Percentiles rank a stretch among this genome's conserved stretches.
phyloP scores from a whole-genome alignment of 2,797 vertebrate species.

The Sebastes glaucus region DNA sequence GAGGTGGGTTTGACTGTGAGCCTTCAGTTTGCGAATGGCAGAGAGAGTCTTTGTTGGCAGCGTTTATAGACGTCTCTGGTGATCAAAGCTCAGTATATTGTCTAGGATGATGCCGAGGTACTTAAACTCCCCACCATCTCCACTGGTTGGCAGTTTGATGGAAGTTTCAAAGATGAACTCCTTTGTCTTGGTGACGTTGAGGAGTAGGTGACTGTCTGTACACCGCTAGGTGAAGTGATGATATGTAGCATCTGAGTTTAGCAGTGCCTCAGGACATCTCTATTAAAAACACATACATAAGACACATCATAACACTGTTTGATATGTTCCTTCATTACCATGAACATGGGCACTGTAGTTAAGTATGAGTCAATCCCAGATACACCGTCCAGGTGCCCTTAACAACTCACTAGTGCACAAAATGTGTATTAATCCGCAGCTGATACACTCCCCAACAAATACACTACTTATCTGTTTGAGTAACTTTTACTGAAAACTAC shows the following conservation, averaged over 20 bases:
- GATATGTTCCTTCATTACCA: neutral
- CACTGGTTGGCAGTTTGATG: neutral
- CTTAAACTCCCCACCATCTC: neutral
- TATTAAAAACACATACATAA: neutral
- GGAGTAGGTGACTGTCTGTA: neutral
- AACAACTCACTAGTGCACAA: neutral
- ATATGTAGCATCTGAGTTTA: neutral
- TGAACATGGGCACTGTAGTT: neutral
- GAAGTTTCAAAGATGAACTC: neutral
- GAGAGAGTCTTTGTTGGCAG: neutral
- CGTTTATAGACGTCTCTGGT: neutral
- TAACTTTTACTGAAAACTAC: neutral
- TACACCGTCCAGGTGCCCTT: no score
- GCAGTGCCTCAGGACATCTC: neutral
- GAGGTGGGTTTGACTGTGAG: neutral
- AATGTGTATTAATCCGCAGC: neutral
- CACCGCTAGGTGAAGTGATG: neutral
- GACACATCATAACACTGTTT: neutral
- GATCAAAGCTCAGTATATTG: neutral
- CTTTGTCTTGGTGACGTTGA: neutral
- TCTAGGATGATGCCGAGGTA: neutral
- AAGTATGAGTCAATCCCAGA: neutral
- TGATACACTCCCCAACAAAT: neutral
- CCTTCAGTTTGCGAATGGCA: neutral
- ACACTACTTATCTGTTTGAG: neutral